Conservation (phyloP, 2,113 vertebrate species). For the Haemorhous mexicanus region DNA sequence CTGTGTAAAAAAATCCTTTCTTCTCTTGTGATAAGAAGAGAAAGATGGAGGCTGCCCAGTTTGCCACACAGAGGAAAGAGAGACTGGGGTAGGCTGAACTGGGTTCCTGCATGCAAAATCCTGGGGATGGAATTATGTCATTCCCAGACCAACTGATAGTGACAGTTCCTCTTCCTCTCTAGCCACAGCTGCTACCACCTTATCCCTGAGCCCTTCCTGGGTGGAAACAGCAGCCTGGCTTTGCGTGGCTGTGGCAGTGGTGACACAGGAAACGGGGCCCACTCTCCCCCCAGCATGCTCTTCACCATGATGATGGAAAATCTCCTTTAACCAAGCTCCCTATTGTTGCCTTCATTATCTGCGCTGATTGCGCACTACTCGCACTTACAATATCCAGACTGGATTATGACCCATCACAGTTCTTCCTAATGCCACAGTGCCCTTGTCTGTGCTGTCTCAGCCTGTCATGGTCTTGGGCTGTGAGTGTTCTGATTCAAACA, state of each 20-base stretch:
- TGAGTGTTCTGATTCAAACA: background rate
- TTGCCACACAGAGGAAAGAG: background rate
- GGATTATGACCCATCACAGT: background rate
- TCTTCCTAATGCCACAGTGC: background rate
- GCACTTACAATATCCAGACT: background rate
- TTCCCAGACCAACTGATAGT: background rate
- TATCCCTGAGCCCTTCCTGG: background rate
- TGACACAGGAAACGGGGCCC: background rate
- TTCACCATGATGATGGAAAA: background rate
- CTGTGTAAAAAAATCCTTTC: background rate
- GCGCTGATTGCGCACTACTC: rapidly evolving
- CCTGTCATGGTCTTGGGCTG: background rate
- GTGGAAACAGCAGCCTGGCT: background rate
- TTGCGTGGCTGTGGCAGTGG: background rate
- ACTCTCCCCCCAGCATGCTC: background rate
- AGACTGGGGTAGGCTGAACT: background rate
- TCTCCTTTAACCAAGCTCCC: background rate
- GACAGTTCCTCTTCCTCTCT: background rate
- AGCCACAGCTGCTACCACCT: background rate
- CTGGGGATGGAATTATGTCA: background rate
- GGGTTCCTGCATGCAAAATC: background rate
- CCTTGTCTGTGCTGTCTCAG: background rate
- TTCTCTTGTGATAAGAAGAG: background rate
- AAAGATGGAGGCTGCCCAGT: background rate
- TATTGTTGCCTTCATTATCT: background rate